Conservation (phyloP, 2,888 invertebrate species). For the Patella caerulea region DNA sequence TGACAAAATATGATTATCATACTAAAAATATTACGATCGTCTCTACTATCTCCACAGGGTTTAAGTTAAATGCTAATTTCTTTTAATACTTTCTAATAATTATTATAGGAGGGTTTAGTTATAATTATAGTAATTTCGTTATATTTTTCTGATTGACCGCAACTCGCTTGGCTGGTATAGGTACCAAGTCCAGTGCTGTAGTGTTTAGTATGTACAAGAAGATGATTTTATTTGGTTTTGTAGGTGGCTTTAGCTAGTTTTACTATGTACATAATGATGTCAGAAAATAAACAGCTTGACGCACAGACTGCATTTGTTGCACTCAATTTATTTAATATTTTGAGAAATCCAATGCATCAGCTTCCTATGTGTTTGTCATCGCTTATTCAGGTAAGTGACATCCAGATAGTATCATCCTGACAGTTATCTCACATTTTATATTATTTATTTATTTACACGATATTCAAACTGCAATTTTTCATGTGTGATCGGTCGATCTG, state of each 20-base stretch:
- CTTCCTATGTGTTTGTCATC: constrained; percentile 89
- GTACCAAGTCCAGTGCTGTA: too few species aligned
- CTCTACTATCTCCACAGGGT: too few species aligned
- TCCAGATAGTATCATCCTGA: not conserved
- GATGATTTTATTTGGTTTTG: constrained; percentile 20
- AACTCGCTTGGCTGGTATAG: too few species aligned
- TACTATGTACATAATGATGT: constrained; percentile 78
- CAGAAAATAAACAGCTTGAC: constrained; percentile 84
- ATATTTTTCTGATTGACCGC: too few species aligned
- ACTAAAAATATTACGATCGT: too few species aligned
- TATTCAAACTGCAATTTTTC: not conserved
- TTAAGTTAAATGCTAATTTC: too few species aligned
- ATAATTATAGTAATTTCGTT: too few species aligned
- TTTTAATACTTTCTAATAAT: too few species aligned
- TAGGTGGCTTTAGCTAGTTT: constrained; percentile 64
- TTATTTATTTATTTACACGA: not conserved
- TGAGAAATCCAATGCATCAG: constrained; percentile 94
- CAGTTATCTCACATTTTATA: not conserved
- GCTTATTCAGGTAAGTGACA: constrained; percentile 77
- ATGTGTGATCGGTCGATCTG: too few species aligned
- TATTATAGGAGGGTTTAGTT: too few species aligned
- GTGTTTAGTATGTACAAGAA: too few species aligned
- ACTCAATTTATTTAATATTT: constrained; percentile 95
- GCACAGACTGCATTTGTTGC: constrained; percentile 94
- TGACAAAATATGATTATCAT: too few species aligned